These are phyloP conservation scores for Cephalotes varians DNA, from an alignment of 2,888 invertebrate species.

Conservation along the genomic window DNA sequence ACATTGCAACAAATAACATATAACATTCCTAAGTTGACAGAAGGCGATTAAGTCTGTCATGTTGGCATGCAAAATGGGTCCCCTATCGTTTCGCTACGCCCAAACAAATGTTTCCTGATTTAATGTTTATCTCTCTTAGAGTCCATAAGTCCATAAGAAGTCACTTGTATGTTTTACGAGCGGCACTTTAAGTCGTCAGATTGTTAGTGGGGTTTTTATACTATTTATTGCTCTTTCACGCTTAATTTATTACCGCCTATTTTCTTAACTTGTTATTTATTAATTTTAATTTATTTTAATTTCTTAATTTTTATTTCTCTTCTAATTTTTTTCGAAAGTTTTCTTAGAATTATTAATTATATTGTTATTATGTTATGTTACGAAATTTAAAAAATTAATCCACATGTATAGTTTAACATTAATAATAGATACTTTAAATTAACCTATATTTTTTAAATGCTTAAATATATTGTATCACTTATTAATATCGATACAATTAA, in stretches of 20 bases:
- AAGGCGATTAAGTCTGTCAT: constrained; percentile 29
- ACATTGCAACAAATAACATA: not conserved
- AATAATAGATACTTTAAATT: not conserved
- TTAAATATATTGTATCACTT: not conserved
- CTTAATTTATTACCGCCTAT: not conserved
- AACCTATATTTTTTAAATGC: not conserved
- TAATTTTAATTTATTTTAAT: not conserved
- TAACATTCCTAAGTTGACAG: constrained; percentile 23
- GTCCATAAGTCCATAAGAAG: not conserved
- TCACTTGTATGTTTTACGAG: constrained; percentile 17
- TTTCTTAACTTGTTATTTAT: not conserved
- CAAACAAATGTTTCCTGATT: constrained; percentile 36
- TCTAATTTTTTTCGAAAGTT: not conserved
- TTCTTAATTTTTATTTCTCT: not conserved
- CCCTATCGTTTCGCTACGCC: constrained; percentile 29
- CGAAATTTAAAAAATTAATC: not conserved
- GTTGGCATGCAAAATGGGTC: constrained; percentile 18
- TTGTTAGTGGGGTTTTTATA: not conserved
- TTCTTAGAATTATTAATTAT: not conserved
- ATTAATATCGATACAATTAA: not conserved
- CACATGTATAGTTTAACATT: not conserved
- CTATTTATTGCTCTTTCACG: not conserved
- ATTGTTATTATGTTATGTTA: too few species aligned
- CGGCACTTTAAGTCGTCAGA: not conserved
- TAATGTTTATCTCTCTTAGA: constrained; percentile 32